Evolutionary conservation across 2,888 invertebrate genomes (phyloP).

Genomic region (Yponomeuta cagnagella): DNA sequence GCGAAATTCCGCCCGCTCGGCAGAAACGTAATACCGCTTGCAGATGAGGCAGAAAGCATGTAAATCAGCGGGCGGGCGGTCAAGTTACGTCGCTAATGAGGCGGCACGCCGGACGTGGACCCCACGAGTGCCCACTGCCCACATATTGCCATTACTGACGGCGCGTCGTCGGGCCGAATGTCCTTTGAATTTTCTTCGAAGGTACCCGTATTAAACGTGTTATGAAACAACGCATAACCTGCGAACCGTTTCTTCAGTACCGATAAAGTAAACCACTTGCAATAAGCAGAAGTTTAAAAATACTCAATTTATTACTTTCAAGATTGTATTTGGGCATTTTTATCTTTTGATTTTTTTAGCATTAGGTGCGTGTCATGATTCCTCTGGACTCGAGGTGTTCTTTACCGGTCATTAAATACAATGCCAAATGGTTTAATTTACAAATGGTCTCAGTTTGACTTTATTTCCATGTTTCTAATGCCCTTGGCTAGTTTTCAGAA

Average conservation of each 20-base stretch:
- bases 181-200: background rate
- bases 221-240: background rate
- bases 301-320: no score
- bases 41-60: constrained; percentile 10
- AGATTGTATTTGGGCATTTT: no score
- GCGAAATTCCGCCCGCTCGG: background rate
- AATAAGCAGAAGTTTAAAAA: no score
- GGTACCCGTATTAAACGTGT: background rate
- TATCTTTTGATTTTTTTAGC: no score
- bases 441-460: no score
- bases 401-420: no score
- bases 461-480: no score
- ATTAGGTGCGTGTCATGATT: no score
- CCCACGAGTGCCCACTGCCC: constrained; percentile 29
- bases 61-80: constrained; percentile 14
- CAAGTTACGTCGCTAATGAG: constrained; percentile 55
- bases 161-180: background rate
- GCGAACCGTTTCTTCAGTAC: background rate
- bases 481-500: no score
- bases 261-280: no score
- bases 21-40: constrained; percentile 23
- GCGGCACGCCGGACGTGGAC: constrained; percentile 51
- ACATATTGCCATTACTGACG: background rate
- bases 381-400: no score
- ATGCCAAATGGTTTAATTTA: no score